phyloP scores from a whole-genome alignment of 2,113 vertebrate species.

The Microtus montanus region DNA sequence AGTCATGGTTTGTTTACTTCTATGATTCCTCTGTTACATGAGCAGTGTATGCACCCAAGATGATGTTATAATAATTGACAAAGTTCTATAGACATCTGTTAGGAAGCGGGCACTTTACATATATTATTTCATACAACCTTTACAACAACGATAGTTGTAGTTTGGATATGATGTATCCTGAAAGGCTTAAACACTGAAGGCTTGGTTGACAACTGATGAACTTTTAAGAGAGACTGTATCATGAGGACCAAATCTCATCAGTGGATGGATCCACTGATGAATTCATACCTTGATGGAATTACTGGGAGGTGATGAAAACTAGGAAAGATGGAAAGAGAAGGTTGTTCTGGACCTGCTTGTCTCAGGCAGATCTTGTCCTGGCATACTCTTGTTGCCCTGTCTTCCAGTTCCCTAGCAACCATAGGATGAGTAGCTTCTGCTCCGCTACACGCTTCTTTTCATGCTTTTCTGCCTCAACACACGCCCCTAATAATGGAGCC shows the following conservation, averaged over 20 bases:
- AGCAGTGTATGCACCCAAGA: neutral
- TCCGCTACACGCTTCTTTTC: neutral
- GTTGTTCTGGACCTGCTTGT: neutral
- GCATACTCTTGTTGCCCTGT: neutral
- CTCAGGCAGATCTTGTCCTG: neutral
- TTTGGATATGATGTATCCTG: neutral
- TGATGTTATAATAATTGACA: neutral
- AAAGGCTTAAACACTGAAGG: neutral
- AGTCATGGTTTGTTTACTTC: neutral
- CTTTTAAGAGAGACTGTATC: neutral
- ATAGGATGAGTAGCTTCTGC: neutral
- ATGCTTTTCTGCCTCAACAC: neutral
- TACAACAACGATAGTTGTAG: neutral
- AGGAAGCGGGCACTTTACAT: neutral
- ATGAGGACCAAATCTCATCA: neutral
- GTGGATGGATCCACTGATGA: neutral
- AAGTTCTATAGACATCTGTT: neutral
- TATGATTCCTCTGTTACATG: neutral
- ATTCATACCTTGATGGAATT: neutral
- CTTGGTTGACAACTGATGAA: neutral
- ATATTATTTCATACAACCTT: neutral
- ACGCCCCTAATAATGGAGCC: neutral
- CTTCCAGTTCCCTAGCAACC: neutral
- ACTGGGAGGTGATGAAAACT: neutral
- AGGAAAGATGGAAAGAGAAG: neutral